Base-by-base conservation (phyloP, 1,140 invertebrate species). In the Drosophila sproati region DNA sequence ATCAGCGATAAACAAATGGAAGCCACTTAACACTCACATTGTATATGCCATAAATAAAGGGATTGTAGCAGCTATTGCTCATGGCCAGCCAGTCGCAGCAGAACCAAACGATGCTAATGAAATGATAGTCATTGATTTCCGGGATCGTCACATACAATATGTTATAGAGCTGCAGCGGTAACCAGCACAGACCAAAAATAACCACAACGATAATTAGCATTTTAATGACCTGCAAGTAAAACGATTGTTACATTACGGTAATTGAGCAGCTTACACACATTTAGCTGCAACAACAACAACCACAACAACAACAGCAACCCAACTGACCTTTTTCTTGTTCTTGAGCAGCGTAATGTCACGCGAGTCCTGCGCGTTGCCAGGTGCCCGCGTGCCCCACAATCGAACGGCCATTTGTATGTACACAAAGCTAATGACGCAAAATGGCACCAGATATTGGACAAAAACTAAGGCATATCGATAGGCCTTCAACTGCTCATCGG, bases 21-120 rank as follows among this genome's bases (percentile, higher is more conserved):
- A 39, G 48, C 10, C 35, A 51, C 41, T 50, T 50, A 28, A 31
- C 39, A 95, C 96, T 96, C 93, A 97, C 96, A 90, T 97, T 97
- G 78, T 96, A 96, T 73, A 97, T 96, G 8, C 96, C 96, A 85
- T 97, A 97, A 72, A 97, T 97, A 82, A 97, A 97, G 0, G 96
- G 96, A 93, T 97, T 97, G 89, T 96, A 96, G 81, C 96, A 97
- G 51, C 96, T 97, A 91, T 97, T 97, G 75, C 95, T 96, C 96
- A 97, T 97, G 1, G 97, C 96, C 70, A 97, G 92, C 96, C 96
- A 97, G 92, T 98, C 96, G 82, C 95, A 96, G 88, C 95, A 96
- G 88, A 98, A 97, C 93, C 94, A 96, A 54, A 96, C 94, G 5
- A 96, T 95, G 86, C 96, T 96, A 64, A 96, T 96, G 83, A 96